Evolutionary conservation across 2,797 vertebrate species (phyloP).

Genomic region (Oryzias sinensis): DNA sequence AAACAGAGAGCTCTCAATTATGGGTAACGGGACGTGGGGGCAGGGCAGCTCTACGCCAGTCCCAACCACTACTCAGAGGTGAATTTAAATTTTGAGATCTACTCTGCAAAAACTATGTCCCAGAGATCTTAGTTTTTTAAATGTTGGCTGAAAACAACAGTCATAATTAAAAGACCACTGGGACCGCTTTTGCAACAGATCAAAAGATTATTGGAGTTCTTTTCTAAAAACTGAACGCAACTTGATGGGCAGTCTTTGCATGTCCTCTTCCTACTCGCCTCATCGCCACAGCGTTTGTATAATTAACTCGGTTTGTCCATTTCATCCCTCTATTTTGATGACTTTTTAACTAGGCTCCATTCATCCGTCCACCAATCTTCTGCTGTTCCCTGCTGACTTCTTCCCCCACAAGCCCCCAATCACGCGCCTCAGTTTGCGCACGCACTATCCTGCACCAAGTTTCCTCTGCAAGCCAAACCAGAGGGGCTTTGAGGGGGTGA

Average conservation of each 20-base stretch:
- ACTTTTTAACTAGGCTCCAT: constrained; percentile 31
- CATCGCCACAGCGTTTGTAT: constrained; percentile 14
- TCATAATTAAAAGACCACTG: too few relatives aligned
- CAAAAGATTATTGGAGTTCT: too few relatives aligned
- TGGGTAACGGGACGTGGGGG: too few relatives aligned
- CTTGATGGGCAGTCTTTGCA: constrained; percentile 5
- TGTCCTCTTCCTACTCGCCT: constrained; percentile 10
- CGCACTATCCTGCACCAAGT: constrained; percentile 6
- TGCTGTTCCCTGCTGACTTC: constrained; percentile 3
- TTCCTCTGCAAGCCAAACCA: constrained; percentile 18
- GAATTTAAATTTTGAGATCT: too few relatives aligned
- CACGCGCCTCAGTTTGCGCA: not conserved
- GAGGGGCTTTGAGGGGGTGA: constrained; percentile 30
- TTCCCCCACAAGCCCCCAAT: not conserved
- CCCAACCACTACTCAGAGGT: too few relatives aligned
- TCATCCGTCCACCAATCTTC: constrained; percentile 11
- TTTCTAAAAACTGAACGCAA: too few relatives aligned
- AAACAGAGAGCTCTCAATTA: too few relatives aligned
- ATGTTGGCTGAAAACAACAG: too few relatives aligned
- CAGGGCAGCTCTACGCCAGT: too few relatives aligned
- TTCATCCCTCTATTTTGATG: constrained; percentile 25
- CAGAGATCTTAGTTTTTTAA: too few relatives aligned
- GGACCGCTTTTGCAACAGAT: too few relatives aligned
- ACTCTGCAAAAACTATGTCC: too few relatives aligned
- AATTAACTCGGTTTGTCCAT: constrained; percentile 22